Evolutionary conservation across 1,140 invertebrate species (phyloP).

Genomic region (Andrena cerasifolii): DNA sequence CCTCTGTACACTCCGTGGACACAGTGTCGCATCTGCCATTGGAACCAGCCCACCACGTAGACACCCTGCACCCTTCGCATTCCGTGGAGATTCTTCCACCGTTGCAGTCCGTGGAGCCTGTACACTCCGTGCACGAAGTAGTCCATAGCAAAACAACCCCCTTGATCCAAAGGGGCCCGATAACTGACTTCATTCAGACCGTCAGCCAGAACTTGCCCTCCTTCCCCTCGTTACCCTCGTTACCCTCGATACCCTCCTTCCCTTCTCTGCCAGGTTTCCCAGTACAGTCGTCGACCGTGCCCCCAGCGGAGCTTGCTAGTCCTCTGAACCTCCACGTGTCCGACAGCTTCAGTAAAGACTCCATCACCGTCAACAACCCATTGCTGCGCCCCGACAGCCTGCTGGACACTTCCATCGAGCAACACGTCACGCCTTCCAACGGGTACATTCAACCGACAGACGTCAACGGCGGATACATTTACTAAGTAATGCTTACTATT

Average conservation of each 20-base stretch:
- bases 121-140: neutral
- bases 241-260: neutral
- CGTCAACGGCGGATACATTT: conserved; percentile 76
- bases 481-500: conserved; percentile 34
- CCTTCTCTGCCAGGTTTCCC: neutral
- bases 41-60: neutral
- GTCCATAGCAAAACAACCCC: neutral
- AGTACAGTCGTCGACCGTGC: neutral
- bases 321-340: neutral
- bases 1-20: no score
- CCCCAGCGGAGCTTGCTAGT: no score
- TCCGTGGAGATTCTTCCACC: neutral
- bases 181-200: no score
- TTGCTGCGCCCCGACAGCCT: neutral
- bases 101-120: neutral
- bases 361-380: conserved; percentile 18
- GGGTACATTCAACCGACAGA: conserved; percentile 63
- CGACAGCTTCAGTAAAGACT: neutral
- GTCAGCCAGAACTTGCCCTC: no score
- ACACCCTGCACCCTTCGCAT: neutral
- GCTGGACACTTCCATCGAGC: neutral
- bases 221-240: neutral
- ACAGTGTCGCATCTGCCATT: no score
- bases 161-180: neutral
- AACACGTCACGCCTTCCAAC: conserved; percentile 7